Evolutionary conservation across 2,113 vertebrate genomes (phyloP).

Genomic region (Carettochelys insculpta): DNA sequence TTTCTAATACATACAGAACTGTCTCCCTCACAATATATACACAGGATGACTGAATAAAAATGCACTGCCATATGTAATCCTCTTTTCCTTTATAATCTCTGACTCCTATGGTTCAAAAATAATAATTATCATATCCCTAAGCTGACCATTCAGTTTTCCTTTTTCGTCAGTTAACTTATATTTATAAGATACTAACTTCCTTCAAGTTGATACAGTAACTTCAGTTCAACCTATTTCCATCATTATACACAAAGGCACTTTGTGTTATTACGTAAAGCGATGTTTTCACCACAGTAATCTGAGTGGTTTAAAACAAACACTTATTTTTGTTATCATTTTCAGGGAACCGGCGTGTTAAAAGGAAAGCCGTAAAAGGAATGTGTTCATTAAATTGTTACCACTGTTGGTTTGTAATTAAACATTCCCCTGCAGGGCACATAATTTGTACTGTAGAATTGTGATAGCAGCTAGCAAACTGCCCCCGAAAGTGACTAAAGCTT

Average conservation of each 20-base stretch:
- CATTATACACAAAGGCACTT: neutral
- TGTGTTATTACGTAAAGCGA: conserved; percentile 39
- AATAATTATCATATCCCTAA: neutral
- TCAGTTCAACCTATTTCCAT: neutral
- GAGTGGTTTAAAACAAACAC: neutral
- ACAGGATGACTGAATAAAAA: neutral
- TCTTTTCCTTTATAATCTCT: neutral
- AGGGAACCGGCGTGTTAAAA: neutral
- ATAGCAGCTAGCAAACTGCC: neutral
- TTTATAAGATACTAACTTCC: neutral
- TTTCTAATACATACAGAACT: neutral
- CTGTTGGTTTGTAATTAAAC: neutral
- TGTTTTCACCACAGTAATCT: rapidly evolving
- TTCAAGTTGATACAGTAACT: neutral
- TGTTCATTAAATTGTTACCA: neutral
- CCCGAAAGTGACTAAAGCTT: neutral
- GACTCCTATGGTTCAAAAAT: neutral
- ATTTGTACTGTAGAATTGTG: neutral
- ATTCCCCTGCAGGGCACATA: neutral
- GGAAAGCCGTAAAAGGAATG: too few species aligned
- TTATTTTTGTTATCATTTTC: neutral
- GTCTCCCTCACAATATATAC: neutral
- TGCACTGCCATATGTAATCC: neutral
- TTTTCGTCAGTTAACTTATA: neutral
- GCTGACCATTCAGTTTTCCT: neutral